These are phyloP conservation scores for Drosophila neoperkinsi DNA, from an alignment of 2,888 invertebrate genomes.

Conservation along the genomic window DNA sequence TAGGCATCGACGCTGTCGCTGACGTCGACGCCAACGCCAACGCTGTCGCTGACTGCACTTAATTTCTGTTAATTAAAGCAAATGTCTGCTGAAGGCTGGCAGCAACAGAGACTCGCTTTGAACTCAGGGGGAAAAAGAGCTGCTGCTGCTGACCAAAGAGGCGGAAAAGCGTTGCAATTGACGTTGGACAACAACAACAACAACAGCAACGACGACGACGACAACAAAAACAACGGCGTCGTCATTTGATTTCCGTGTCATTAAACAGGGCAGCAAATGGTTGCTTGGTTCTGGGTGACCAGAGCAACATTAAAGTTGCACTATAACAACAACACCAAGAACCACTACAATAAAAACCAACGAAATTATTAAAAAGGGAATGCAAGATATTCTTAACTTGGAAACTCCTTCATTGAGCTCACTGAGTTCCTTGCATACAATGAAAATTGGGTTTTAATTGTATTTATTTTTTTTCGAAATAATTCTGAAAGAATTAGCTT, in stretches of 20 bases:
- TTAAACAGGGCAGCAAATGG: slow-evolving; percentile 60
- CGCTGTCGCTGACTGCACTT: slow-evolving; percentile 46
- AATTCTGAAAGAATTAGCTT: background rate
- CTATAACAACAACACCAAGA: background rate
- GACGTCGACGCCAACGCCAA: slow-evolving; percentile 40
- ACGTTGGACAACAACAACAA: slow-evolving; percentile 26
- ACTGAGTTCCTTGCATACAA: background rate
- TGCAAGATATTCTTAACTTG: background rate
- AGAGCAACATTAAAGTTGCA: slow-evolving; percentile 29
- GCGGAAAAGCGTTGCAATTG: slow-evolving; percentile 72
- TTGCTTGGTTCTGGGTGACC: slow-evolving; percentile 22
- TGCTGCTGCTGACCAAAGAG: slow-evolving; percentile 44
- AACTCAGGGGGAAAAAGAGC: background rate
- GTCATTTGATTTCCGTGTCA: slow-evolving; percentile 74
- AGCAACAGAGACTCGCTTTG: background rate
- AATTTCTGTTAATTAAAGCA: slow-evolving; percentile 78
- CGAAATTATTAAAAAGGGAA: background rate
- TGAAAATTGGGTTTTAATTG: background rate
- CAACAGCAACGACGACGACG: background rate
- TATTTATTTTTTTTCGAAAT: no score
- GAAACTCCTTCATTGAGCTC: background rate
- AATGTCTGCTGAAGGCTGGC: slow-evolving; percentile 52
- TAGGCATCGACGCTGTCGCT: slow-evolving; percentile 49
- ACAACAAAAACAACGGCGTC: slow-evolving; percentile 18
- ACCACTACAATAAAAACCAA: background rate